phyloP scores from a whole-genome alignment of 1,140 invertebrate species.

The Zeugodacus cucurbitae region DNA sequence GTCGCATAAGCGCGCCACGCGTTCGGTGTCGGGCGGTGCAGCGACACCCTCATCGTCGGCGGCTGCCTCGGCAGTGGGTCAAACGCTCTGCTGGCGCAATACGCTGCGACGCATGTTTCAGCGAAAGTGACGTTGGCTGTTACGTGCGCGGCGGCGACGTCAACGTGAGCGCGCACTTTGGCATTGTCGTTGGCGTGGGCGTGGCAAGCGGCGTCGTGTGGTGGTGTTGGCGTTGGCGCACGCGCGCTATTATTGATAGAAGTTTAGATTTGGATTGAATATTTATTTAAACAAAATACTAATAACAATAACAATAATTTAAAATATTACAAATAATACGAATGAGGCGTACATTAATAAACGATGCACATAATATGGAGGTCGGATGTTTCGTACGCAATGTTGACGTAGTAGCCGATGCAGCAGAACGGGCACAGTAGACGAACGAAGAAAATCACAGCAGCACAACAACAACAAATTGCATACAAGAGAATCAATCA shows the following conservation, averaged over 20 bases:
- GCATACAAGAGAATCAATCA: background rate
- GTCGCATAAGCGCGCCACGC: background rate
- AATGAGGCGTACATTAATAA: slow-evolving; percentile 9
- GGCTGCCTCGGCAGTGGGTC: background rate
- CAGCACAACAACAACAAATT: background rate
- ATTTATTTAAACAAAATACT: slow-evolving; percentile 31
- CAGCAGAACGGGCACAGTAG: background rate
- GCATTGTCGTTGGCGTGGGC: slow-evolving; percentile 30
- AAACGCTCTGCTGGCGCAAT: slow-evolving; percentile 35
- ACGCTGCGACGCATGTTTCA: slow-evolving; percentile 40
- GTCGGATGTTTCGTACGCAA: background rate
- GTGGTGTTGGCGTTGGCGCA: slow-evolving; percentile 38
- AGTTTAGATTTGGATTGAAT: slow-evolving; percentile 17
- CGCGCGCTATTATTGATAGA: slow-evolving; percentile 15
- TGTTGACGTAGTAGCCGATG: background rate
- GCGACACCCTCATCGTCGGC: background rate
- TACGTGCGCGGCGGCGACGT: slow-evolving; percentile 16
- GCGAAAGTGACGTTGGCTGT: slow-evolving; percentile 32
- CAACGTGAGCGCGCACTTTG: slow-evolving; percentile 32
- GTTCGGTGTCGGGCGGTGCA: slow-evolving; percentile 22
- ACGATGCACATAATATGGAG: background rate
- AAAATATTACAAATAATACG: slow-evolving; percentile 1
- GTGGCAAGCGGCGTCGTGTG: slow-evolving; percentile 13
- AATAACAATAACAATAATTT: slow-evolving; percentile 37
- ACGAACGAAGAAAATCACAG: background rate